These are phyloP conservation scores for Sula dactylatra DNA, from an alignment of 2,113 vertebrate species.

Conservation along the genomic window DNA sequence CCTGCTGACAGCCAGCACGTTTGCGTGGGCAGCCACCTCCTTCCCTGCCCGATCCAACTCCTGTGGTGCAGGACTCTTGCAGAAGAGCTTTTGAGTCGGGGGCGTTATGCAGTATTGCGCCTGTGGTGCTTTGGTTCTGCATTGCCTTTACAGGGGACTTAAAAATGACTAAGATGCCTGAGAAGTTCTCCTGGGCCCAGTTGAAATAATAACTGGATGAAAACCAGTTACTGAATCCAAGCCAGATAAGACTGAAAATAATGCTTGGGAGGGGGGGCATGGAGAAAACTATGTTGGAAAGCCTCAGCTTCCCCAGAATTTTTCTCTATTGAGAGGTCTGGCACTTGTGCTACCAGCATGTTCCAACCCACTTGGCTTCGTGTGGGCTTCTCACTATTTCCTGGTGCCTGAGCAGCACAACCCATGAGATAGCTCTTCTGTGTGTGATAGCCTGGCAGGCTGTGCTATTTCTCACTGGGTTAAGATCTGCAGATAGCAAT, in stretches of 20 bases:
- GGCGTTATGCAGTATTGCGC: fast-evolving
- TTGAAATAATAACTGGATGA: constrained; percentile 10
- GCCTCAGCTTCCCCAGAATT: not conserved
- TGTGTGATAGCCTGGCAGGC: not conserved
- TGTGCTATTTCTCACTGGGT: not conserved
- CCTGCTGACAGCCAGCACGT: not conserved
- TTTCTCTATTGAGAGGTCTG: not conserved
- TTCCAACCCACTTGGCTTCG: constrained; percentile 23
- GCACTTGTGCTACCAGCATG: not conserved
- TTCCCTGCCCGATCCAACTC: not conserved
- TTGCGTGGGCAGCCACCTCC: not conserved
- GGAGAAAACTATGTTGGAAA: not conserved
- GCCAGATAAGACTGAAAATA: constrained; percentile 10
- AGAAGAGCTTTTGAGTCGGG: not conserved
- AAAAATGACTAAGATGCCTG: not conserved
- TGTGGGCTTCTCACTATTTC: not conserved
- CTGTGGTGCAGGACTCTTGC: not conserved
- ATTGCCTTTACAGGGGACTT: not conserved
- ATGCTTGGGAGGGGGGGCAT: fast-evolving
- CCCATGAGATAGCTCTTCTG: not conserved
- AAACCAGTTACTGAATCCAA: not conserved
- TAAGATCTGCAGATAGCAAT: not conserved
- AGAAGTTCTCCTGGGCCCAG: not conserved
- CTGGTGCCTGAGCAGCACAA: not conserved
- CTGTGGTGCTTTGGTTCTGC: not conserved